phyloP scores from a whole-genome alignment of 2,113 vertebrate genomes.

The Larimichthys polyactis region DNA sequence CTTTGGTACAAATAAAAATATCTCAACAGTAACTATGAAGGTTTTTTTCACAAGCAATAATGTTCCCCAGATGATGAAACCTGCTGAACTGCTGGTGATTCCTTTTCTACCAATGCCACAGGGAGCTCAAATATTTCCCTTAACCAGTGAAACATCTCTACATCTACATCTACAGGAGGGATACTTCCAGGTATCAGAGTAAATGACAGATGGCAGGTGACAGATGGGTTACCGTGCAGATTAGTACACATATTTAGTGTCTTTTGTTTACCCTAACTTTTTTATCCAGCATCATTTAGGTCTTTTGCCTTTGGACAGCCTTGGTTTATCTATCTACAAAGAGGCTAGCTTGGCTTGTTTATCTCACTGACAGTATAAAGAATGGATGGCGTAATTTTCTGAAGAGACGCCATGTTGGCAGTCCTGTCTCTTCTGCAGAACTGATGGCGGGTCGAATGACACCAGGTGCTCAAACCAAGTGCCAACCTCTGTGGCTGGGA shows the following conservation, averaged over 20 bases:
- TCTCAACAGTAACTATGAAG: neutral
- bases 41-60: too few relatives aligned
- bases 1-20: neutral
- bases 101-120: neutral
- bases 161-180: neutral
- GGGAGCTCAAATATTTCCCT: neutral
- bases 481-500: too few relatives aligned
- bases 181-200: neutral
- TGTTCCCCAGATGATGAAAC: neutral
- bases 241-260: neutral
- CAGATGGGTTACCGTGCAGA: neutral
- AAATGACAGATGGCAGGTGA: neutral
- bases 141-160: neutral
- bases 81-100: neutral
- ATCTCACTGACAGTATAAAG: too few relatives aligned
- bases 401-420: too few relatives aligned
- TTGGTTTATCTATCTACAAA: neutral
- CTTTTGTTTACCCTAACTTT: neutral
- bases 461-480: too few relatives aligned
- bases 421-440: too few relatives aligned
- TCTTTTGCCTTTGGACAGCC: neutral
- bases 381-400: too few relatives aligned
- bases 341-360: neutral
- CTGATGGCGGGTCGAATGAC: too few relatives aligned
- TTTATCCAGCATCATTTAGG: neutral